Conservation (phyloP, 30 jellyfish, hydroid and myxozoan genomes). For the Hydra vulgaris region DNA sequence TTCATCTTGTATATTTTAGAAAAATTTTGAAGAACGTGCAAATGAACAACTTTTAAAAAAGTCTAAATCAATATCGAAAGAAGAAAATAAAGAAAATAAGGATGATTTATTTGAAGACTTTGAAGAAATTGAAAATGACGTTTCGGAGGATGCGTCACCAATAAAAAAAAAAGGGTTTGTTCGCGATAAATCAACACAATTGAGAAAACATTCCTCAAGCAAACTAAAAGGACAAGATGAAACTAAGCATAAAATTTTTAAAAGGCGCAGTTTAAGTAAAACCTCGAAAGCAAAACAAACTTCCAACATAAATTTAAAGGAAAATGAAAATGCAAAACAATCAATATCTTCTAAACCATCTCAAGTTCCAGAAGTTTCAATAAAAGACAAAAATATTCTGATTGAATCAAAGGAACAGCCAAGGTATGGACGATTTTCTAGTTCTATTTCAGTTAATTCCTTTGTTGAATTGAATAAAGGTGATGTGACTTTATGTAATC, state of each 20-base stretch:
- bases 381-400: neutral
- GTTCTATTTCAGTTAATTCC: neutral
- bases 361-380: neutral
- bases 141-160: slow-evolving; percentile 10
- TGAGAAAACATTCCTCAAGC: slow-evolving; percentile 13
- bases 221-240: neutral
- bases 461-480: neutral
- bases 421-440: slow-evolving; percentile 22
- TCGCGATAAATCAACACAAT: neutral
- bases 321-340: neutral
- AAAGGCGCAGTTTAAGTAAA: slow-evolving; percentile 24
- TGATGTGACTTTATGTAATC: neutral
- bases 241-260: neutral
- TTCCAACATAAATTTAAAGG: neutral
- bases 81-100: neutral
- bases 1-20: slow-evolving; percentile 10
- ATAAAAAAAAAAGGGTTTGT: slow-evolving; percentile 1
- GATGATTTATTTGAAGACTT: neutral
- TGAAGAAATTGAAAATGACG: slow-evolving; percentile 27
- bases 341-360: neutral
- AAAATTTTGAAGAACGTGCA: slow-evolving; percentile 27
- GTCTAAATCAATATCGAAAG: slow-evolving; percentile 1
- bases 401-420: slow-evolving; percentile 23
- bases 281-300: neutral
- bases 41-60: slow-evolving; percentile 1